These are phyloP conservation scores for Vultur gryphus DNA, from an alignment of 2,797 vertebrate species.

Conservation along the genomic window DNA sequence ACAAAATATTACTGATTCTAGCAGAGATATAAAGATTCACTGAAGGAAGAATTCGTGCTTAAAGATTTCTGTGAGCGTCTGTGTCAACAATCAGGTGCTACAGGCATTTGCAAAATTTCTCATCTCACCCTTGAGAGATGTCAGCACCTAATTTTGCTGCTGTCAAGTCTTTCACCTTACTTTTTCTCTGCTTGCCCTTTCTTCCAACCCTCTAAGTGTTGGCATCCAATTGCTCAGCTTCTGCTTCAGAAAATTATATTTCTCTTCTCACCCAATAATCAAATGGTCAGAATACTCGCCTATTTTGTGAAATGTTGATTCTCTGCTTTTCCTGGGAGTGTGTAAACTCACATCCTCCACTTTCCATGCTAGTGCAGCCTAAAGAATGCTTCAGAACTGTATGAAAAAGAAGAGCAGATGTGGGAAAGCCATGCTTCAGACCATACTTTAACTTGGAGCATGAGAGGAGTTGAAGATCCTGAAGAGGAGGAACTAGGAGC, in stretches of 20 bases:
- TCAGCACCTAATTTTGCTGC: neutral
- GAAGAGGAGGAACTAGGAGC: neutral
- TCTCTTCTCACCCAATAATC: neutral
- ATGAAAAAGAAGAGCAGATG: neutral
- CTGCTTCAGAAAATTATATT: neutral
- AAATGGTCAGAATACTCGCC: neutral
- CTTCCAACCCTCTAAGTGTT: neutral
- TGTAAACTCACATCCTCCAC: neutral
- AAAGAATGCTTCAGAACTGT: neutral
- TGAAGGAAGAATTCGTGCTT: neutral
- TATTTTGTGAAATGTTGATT: neutral
- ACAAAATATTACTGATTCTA: conserved; percentile 2
- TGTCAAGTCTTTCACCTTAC: neutral
- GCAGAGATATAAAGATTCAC: neutral
- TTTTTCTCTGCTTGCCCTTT: neutral
- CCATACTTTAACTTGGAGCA: neutral
- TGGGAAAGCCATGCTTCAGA: neutral
- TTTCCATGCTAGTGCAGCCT: neutral
- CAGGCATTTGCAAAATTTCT: conserved; percentile 5
- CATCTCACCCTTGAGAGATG: neutral
- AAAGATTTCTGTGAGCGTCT: neutral
- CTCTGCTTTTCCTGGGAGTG: neutral
- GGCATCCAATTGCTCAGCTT: neutral
- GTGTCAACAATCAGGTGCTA: neutral
- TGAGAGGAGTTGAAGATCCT: neutral